Conservation (phyloP, 2,888 invertebrate species). For the Cheilosia pagana region DNA sequence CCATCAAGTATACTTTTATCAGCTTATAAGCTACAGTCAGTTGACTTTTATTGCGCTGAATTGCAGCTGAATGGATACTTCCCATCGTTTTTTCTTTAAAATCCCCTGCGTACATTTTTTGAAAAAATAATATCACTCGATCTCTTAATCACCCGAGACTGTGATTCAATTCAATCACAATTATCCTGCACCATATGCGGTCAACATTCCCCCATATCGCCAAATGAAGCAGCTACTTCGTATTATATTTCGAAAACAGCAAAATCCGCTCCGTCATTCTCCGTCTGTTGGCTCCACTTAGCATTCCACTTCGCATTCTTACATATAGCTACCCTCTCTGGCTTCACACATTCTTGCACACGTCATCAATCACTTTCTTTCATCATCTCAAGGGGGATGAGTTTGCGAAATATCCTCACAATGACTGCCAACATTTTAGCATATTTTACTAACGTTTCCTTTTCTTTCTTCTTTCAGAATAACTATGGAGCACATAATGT, state of each 20-base stretch:
- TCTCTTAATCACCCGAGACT: not conserved
- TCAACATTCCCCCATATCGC: constrained; percentile 4
- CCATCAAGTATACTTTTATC: too few species aligned
- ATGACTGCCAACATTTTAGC: constrained; percentile 52
- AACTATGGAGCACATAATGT: constrained; percentile 82
- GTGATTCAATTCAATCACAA: constrained; percentile 17
- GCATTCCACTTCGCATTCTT: constrained; percentile 31
- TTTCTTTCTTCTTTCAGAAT: constrained; percentile 46
- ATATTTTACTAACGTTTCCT: constrained; percentile 44
- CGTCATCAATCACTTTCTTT: constrained; percentile 63
- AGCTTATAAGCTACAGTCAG: too few species aligned
- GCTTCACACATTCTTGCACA: constrained; percentile 41
- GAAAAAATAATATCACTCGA: not conserved
- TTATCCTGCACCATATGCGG: constrained; percentile 9
- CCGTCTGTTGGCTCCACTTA: constrained; percentile 36
- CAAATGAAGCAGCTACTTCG: constrained; percentile 11
- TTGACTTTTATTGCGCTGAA: too few species aligned
- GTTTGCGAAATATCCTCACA: constrained; percentile 35
- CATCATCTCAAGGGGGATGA: constrained; percentile 46
- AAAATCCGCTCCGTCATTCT: constrained; percentile 48
- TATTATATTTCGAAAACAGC: constrained; percentile 3
- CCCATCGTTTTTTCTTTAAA: too few species aligned
- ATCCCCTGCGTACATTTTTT: too few species aligned
- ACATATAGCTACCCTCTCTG: constrained; percentile 36
- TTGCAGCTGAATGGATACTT: too few species aligned